These are phyloP conservation scores for Mus caroli DNA, from an alignment of 2,797 vertebrate species.

Conservation along the genomic window DNA sequence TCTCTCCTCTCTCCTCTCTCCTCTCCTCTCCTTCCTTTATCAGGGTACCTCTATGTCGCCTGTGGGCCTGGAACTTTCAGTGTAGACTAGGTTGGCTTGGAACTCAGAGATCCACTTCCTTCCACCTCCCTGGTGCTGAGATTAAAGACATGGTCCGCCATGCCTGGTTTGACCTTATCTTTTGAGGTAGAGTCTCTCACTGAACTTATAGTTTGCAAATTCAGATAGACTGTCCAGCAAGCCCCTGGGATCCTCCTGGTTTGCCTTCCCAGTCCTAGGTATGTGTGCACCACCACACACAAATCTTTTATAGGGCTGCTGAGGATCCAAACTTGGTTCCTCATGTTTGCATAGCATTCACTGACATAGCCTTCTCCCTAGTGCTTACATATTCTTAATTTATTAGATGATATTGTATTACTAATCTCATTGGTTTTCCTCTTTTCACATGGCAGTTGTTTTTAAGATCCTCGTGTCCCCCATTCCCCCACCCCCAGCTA, in stretches of 20 bases:
- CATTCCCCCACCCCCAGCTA: not conserved
- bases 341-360: not conserved
- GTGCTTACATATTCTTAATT: not conserved
- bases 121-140: not conserved
- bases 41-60: not conserved
- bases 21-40: no score
- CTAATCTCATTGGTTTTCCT: not conserved
- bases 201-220: not conserved
- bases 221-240: not conserved
- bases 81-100: not conserved
- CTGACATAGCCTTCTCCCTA: not conserved
- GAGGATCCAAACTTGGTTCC: not conserved
- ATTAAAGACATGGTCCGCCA: not conserved
- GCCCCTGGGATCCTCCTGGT: not conserved
- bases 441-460: not conserved
- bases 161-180: not conserved
- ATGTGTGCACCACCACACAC: not conserved
- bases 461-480: not conserved
- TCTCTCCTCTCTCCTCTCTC: rapidly evolving
- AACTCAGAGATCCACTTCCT: not conserved
- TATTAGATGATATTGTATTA: not conserved
- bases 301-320: not conserved
- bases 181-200: not conserved
- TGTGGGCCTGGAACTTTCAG: not conserved
- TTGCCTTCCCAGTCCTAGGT: no score